phyloP scores from a whole-genome alignment of 2,113 vertebrate species.

The Takifugu flavidus region DNA sequence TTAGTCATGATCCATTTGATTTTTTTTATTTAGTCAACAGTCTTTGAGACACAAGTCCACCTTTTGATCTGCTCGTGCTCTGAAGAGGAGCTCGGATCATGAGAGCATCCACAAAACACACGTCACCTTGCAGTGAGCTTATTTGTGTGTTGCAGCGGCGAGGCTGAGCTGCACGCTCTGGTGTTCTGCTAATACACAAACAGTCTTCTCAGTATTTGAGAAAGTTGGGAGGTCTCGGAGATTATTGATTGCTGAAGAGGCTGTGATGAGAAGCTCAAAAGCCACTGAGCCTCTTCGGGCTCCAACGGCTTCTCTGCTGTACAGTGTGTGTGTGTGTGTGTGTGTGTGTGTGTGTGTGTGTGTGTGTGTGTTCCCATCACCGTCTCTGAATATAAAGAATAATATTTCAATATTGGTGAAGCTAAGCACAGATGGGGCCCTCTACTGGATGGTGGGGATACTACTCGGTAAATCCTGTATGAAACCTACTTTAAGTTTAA shows the following conservation, averaged over 20 bases:
- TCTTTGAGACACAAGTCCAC: too few relatives aligned
- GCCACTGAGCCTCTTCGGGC: conserved; percentile 15
- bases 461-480: too few relatives aligned
- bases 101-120: too few relatives aligned
- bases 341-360: conserved; percentile 12
- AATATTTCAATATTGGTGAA: too few relatives aligned
- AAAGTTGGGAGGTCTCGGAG: conserved; percentile 47
- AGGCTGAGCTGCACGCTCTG: conserved; percentile 2
- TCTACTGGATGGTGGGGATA: too few relatives aligned
- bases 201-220: conserved; percentile 24
- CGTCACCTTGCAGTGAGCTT: background rate
- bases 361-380: background rate
- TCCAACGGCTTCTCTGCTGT: conserved; percentile 16
- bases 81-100: conserved; percentile 2
- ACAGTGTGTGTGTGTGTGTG: conserved; percentile 2
- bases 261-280: background rate
- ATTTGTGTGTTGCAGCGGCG: conserved; percentile 3
- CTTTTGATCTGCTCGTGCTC: conserved; percentile 25
- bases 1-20: too few relatives aligned
- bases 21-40: too few relatives aligned
- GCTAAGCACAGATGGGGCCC: too few relatives aligned
- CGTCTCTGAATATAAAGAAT: too few relatives aligned
- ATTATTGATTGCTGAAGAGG: conserved; percentile 45
- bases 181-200: conserved; percentile 30
- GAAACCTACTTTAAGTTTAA: background rate